phyloP scores from a whole-genome alignment of 2,797 vertebrate species.

The Anas acuta region DNA sequence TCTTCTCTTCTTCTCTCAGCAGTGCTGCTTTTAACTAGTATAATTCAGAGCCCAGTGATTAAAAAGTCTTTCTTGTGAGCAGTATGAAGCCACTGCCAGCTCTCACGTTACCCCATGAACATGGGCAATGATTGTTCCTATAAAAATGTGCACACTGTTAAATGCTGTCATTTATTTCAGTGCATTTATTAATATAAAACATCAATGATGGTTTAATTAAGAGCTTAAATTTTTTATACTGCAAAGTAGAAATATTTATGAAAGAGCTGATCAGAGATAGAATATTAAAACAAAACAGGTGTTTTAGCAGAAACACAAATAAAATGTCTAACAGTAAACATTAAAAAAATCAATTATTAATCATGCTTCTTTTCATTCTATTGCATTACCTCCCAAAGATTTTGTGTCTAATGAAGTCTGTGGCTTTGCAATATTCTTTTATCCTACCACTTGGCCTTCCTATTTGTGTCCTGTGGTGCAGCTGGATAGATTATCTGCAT shows the following conservation, averaged over 20 bases:
- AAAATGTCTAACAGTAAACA: constrained; percentile 42
- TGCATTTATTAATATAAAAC: constrained; percentile 54
- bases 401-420: not conserved
- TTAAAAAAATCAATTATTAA: constrained; percentile 49
- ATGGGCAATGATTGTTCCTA: not conserved
- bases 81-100: not conserved
- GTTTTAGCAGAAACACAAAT: constrained; percentile 50
- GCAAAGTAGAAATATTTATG: constrained; percentile 68
- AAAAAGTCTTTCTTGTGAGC: constrained; percentile 12
- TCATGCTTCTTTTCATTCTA: not conserved
- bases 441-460: not conserved
- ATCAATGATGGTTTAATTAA: constrained; percentile 67
- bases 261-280: constrained; percentile 13
- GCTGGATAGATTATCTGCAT: not conserved
- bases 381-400: not conserved
- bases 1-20: not conserved
- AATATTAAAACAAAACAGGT: constrained; percentile 57
- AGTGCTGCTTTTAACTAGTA: not conserved
- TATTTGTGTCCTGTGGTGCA: not conserved
- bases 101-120: not conserved
- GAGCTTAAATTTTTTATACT: constrained; percentile 66
- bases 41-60: not conserved
- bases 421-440: not conserved
- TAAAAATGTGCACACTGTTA: constrained; percentile 18
- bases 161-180: constrained; percentile 49